Conservation (phyloP, 2,797 vertebrate genomes). For the Tragopan temminckii region DNA sequence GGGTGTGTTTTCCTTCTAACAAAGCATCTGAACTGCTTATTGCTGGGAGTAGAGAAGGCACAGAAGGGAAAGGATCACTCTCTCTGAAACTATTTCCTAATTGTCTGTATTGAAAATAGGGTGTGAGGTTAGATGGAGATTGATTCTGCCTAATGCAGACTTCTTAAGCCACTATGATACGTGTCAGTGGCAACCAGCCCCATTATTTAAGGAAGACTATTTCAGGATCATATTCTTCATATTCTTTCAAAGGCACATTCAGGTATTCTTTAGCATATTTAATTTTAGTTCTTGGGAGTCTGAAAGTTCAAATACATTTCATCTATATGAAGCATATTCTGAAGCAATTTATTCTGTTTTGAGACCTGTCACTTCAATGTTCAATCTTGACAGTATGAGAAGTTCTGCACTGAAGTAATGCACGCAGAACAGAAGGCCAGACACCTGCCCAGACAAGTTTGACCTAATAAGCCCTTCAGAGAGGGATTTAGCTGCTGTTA, state of each 20-base stretch:
- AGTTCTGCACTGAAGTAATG: not conserved
- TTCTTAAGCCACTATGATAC: not conserved
- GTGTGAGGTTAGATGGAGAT: not conserved
- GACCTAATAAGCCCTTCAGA: not conserved
- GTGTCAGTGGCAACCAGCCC: not conserved
- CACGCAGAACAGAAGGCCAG: not conserved
- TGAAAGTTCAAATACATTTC: slow-evolving; percentile 20
- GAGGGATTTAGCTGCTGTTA: not conserved
- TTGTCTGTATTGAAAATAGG: not conserved
- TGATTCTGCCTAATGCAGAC: not conserved
- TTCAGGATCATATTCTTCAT: not conserved
- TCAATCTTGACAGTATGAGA: not conserved
- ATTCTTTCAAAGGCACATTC: not conserved
- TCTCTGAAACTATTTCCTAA: not conserved
- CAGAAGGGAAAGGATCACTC: not conserved
- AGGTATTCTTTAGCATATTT: slow-evolving; percentile 23
- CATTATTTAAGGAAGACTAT: accelerated
- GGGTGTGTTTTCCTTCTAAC: not conserved
- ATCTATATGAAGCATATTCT: slow-evolving; percentile 27
- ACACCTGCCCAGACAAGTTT: not conserved
- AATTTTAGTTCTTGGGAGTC: slow-evolving; percentile 6
- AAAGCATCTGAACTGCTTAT: not conserved
- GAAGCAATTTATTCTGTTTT: slow-evolving; percentile 38
- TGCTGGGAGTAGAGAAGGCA: not conserved
- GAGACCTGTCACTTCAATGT: slow-evolving; percentile 16